Evolutionary conservation across 2,797 vertebrate species (phyloP), one percentile per base, ranked within the genome.

Genomic region (Thripadectes ignobilis): DNA sequence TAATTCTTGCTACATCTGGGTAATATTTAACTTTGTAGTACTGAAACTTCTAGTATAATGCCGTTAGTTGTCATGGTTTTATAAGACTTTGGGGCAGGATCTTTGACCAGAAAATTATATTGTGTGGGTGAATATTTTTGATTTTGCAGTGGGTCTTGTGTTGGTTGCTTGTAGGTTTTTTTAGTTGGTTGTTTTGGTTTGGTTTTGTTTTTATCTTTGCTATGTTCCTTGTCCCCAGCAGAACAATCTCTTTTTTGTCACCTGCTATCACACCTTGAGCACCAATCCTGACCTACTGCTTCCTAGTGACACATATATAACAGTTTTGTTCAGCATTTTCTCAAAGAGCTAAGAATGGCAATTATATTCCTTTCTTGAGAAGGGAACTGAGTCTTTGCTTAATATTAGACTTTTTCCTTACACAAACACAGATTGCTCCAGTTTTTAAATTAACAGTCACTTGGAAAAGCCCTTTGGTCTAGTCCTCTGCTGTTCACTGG

Each of bases 81-180:
- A 6, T 29, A 46, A 54, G n/a, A 46, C 5, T 46, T 88, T 58
- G n/a, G n/a, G 24, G 32, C 9, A 45, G 52, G 29, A 17, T 41
- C 24, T 74, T 78, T 52, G 41, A 72, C 12, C 22, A 78, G 15
- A 85, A 89, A 24, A 5, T 34, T 80, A 10, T 26, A 8, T 34
- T 34, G 6, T 34, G 5, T 46, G 1, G 29, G 15, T 27, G 5
- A 2, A 14, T 29, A 32, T 54, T 19, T 26, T 76, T 62, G 19
- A 5, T 34, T 72, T 79, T 80, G 57, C 1, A 0, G 14, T 38
- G 17, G 2, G 0, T 5, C 38, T 49, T 26, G 16, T 62, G 36
- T 77, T 32, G 1, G 3, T 41, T 15, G 5, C 5, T 6, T 61
- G 18, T 10, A 52, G 27, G 27, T 10, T 18, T 26, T 66, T 49